These are phyloP conservation scores for Tenthredo livida DNA, from an alignment of 2,888 invertebrate species.

Conservation along the genomic window DNA sequence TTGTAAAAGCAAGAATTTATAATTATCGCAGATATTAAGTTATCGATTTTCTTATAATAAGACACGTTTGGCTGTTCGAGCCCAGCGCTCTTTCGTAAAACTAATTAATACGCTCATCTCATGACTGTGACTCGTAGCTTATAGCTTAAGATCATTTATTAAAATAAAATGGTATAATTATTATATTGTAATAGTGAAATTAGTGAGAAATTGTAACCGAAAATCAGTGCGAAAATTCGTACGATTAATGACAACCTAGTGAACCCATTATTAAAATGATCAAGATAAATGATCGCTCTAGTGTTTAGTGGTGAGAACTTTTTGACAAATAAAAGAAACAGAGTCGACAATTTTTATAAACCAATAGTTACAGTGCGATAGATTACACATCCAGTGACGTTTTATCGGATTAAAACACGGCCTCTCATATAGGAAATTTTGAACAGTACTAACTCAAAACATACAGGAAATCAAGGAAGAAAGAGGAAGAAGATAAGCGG, in stretches of 20 bases:
- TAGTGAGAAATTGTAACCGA: conserved; percentile 18
- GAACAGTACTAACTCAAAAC: not conserved
- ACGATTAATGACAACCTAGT: conserved; percentile 16
- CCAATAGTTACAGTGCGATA: conserved; percentile 36
- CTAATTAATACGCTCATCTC: conserved; percentile 67
- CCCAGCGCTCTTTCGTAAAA: conserved; percentile 25
- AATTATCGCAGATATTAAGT: conserved; percentile 19
- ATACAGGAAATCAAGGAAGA: not conserved
- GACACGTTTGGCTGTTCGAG: conserved; percentile 43
- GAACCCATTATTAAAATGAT: not conserved
- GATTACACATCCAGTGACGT: conserved; percentile 8
- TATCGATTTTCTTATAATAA: conserved; percentile 22
- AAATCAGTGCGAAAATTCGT: not conserved
- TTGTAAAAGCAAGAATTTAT: conserved; percentile 13
- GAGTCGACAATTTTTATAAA: conserved; percentile 42
- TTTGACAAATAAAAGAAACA: not conserved
- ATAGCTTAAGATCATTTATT: conserved; percentile 55
- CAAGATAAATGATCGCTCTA: conserved; percentile 17
- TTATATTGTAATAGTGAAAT: conserved; percentile 47
- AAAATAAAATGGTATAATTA: conserved; percentile 31
- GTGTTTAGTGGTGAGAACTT: conserved; percentile 5
- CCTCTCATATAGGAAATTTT: not conserved
- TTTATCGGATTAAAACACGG: not conserved
- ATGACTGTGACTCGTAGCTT: conserved; percentile 72
- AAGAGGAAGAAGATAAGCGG: conserved; percentile 32